Percentiles rank a stretch among this genome's conserved stretches.
Evolutionary conservation across 2,888 invertebrate genomes (phyloP).

Genomic region (Exocentrus adspersus): DNA sequence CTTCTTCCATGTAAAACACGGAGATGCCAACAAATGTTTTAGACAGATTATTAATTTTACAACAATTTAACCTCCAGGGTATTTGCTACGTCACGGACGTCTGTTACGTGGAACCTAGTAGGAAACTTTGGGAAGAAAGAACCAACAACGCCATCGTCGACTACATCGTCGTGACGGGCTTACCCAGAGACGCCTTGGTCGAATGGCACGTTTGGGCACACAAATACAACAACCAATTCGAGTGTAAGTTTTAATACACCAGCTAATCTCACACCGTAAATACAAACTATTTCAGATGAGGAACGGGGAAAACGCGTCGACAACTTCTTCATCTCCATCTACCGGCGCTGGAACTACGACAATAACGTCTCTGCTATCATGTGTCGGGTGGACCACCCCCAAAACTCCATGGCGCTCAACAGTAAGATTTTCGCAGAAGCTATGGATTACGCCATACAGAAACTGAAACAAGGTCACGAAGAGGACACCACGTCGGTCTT

Average conservation of each 20-base stretch:
- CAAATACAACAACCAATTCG: conserved; percentile 85
- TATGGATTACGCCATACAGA: conserved; percentile 65
- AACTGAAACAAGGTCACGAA: conserved; percentile 68
- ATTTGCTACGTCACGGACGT: conserved; percentile 87
- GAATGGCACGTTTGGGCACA: conserved; percentile 97
- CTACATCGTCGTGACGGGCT: conserved; percentile 82
- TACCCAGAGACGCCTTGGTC: conserved; percentile 83
- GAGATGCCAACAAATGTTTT: too few relatives aligned
- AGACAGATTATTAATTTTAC: too few relatives aligned
- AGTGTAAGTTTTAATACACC: conserved; percentile 70
- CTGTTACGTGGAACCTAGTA: conserved; percentile 76
- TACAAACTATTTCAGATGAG: conserved; percentile 73
- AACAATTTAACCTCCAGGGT: conserved; percentile 70
- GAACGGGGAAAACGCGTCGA: conserved; percentile 89
- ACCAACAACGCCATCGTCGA: conserved; percentile 89
- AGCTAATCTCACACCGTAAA: neutral
- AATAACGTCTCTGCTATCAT: conserved; percentile 88
- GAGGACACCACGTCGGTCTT: conserved; percentile 70
- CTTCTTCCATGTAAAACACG: too few relatives aligned
- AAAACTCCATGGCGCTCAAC: conserved; percentile 47
- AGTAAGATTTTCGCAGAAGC: conserved; percentile 67
- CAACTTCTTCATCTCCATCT: conserved; percentile 83
- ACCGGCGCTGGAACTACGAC: conserved; percentile 89
- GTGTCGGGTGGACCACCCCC: conserved; percentile 73
- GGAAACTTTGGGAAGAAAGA: conserved; percentile 82